A percentile compares a stretch with the other conserved stretches of the same genome.
These are phyloP conservation scores for Sthenelais limicola DNA, from an alignment of 2,888 invertebrate genomes.

Conservation along the genomic window DNA sequence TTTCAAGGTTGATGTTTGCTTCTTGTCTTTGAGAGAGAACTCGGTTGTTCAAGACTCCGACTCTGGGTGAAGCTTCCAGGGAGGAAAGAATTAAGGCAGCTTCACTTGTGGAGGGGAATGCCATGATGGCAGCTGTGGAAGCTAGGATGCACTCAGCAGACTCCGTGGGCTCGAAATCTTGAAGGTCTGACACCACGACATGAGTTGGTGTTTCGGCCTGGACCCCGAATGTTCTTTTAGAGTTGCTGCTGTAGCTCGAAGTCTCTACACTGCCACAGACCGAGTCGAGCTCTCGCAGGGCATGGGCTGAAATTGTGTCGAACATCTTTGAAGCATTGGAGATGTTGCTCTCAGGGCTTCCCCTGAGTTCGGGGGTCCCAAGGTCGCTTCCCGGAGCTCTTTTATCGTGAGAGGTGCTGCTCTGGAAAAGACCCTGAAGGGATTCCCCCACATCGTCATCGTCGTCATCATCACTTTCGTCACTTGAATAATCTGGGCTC, in stretches of 20 bases:
- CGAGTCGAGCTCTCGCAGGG: neutral
- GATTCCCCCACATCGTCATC: too few relatives aligned
- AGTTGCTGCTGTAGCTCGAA: too few relatives aligned
- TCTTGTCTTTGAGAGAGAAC: too few relatives aligned
- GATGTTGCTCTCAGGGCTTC: too few relatives aligned
- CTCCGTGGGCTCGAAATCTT: constrained; percentile 33
- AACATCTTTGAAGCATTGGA: constrained; percentile 23
- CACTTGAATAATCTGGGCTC: constrained; percentile 22
- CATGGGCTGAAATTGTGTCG: neutral
- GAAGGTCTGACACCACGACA: constrained; percentile 20
- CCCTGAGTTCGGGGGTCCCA: too few relatives aligned
- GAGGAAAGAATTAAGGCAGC: constrained; percentile 28
- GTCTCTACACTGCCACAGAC: neutral
- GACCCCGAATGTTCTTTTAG: too few relatives aligned
- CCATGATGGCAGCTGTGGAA: constrained; percentile 9
- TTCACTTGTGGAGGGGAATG: constrained; percentile 16
- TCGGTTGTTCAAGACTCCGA: too few relatives aligned
- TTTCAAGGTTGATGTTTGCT: too few relatives aligned
- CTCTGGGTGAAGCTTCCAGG: neutral
- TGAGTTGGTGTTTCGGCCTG: constrained; percentile 19
- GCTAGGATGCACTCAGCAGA: constrained; percentile 17
- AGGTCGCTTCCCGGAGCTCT: too few relatives aligned
- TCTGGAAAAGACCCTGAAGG: neutral
- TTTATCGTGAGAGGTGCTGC: constrained; percentile 2
- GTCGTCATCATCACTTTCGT: constrained; percentile 7